Base-by-base conservation (phyloP, 2,797 vertebrate genomes). In the Tachyglossus aculeatus region DNA sequence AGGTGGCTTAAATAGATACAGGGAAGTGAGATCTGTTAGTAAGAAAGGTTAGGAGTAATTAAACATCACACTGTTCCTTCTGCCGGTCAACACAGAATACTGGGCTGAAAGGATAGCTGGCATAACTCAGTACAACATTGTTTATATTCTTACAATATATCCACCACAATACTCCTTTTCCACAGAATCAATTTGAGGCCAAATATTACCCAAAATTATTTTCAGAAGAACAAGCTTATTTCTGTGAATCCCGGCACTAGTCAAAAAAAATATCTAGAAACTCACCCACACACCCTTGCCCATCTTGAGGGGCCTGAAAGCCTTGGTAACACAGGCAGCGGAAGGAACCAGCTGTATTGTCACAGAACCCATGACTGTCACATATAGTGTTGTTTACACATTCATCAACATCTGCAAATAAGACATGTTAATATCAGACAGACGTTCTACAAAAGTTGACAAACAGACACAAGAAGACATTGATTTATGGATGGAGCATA, bases 251-350 rank as follows among this genome's bases (percentile, higher is more conserved):
- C 37, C 21, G 74, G 71, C 48, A 65, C 22, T n/a, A 8, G 9
- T 47, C 37, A 33, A 37, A n/a, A 1, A 43, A 12, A 38, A 64
- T 41, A 19, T 22, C 24, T 40, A 16, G 45, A 31, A 67, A 92
- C 96, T 91, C 90, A 99, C 98, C 98, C 27, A 93, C 90, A 84
- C 98, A 99, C 50, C 92, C 90, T 5, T 89, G 91, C 51, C 95
- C 94, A 16, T 97, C 95, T 81, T 88, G 91, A 3, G 91, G 60
- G 82, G 94, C 95, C 81, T 95, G 94, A 89, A 95, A 99, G 57
- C 96, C 97, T 56, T 95, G 95, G 90, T 97, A 96, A 89, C 98
- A 99, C 56, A 97, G 94, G 82, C 98, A 99, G 60, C 83, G 91
- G 90, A 93, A 99, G 51, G 96, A 96, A 25, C 97, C 98, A 41